phyloP scores from a whole-genome alignment of 2,888 invertebrate genomes.

The Atrina japonica region DNA sequence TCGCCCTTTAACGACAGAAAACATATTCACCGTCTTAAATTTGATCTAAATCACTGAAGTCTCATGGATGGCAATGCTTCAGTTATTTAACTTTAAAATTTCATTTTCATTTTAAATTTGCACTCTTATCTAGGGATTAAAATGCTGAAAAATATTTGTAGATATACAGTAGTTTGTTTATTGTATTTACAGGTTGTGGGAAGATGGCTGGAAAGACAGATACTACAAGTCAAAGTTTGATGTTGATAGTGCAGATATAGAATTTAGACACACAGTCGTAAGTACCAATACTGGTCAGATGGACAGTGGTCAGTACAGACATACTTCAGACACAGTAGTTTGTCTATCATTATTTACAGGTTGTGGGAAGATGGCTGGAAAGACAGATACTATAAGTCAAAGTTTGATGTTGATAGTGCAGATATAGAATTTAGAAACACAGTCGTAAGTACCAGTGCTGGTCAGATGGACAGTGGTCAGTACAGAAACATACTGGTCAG shows the following conservation, averaged over 20 bases:
- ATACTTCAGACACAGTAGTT: not conserved
- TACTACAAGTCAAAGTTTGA: slow-evolving; percentile 90
- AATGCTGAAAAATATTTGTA: not conserved
- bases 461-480: too few species aligned
- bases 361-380: slow-evolving; percentile 97
- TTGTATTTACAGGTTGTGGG: slow-evolving; percentile 84
- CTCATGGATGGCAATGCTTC: too few species aligned
- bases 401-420: slow-evolving; percentile 81
- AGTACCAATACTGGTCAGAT: slow-evolving; percentile 52
- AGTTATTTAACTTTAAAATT: too few species aligned
- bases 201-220: slow-evolving; percentile 98
- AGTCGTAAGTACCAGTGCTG: slow-evolving; percentile 86
- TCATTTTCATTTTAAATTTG: too few species aligned
- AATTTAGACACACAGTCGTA: slow-evolving; percentile 92
- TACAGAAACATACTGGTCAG: too few species aligned
- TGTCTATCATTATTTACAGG: slow-evolving; percentile 54
- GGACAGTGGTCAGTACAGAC: not conserved
- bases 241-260: slow-evolving; percentile 81
- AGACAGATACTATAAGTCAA: slow-evolving; percentile 94
- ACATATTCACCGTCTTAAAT: too few species aligned
- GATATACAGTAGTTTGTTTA: not conserved
- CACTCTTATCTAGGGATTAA: not conserved
- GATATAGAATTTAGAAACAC: slow-evolving; percentile 90
- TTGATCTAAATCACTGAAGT: too few species aligned
- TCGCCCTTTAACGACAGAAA: too few species aligned